Conservation (phyloP, 2,113 vertebrate genomes). For the Cottus gobio region DNA sequence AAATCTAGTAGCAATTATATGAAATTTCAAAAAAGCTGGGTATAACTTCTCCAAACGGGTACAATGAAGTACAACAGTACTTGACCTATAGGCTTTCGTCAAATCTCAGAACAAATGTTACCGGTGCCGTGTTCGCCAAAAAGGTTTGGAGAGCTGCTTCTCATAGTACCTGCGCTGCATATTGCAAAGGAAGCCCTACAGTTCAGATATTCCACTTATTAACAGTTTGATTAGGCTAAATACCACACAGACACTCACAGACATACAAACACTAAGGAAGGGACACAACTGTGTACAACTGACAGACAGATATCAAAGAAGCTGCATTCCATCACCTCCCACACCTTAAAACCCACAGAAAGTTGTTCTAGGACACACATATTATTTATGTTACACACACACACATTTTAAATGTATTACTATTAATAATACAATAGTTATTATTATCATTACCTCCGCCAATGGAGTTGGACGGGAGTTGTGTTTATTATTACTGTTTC, state of each 20-base stretch:
- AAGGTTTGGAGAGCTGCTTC: slow-evolving; percentile 74
- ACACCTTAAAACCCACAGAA: slow-evolving; percentile 73
- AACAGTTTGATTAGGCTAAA: slow-evolving; percentile 81
- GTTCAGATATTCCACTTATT: slow-evolving; percentile 81
- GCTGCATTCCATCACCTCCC: slow-evolving; percentile 78
- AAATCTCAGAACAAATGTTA: slow-evolving; percentile 58
- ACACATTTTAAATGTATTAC: slow-evolving; percentile 76
- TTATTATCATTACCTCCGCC: slow-evolving; percentile 68
- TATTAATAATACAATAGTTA: slow-evolving; percentile 68
- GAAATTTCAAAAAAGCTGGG: slow-evolving; percentile 42
- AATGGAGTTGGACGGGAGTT: slow-evolving; percentile 56
- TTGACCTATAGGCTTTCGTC: slow-evolving; percentile 43
- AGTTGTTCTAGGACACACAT: slow-evolving; percentile 74
- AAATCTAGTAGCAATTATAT: slow-evolving; percentile 53
- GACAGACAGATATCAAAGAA: slow-evolving; percentile 75
- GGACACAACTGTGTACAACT: slow-evolving; percentile 72
- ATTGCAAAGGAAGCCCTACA: slow-evolving; percentile 88
- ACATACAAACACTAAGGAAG: slow-evolving; percentile 73
- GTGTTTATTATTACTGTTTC: slow-evolving; percentile 76
- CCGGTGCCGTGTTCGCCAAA: slow-evolving; percentile 66
- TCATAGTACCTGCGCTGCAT: slow-evolving; percentile 85
- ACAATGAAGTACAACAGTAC: slow-evolving; percentile 25
- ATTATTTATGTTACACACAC: slow-evolving; percentile 77
- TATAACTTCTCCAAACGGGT: slow-evolving; percentile 38
- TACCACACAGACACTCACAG: slow-evolving; percentile 75